These are phyloP conservation scores for Ramphastos sulfuratus DNA, from an alignment of 2,113 vertebrate species.

Conservation along the genomic window DNA sequence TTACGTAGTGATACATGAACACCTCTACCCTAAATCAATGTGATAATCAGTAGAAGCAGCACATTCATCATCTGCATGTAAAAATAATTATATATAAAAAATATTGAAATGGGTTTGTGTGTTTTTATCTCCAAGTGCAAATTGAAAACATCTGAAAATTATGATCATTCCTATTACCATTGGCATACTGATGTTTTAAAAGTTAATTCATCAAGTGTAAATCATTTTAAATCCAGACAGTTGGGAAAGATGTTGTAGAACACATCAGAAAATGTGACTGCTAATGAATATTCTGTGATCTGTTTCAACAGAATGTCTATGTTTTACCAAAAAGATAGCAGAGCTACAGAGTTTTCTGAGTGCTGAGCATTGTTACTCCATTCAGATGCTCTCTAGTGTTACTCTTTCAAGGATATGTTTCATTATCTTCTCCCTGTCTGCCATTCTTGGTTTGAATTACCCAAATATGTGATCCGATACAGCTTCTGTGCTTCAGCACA, in stretches of 20 bases:
- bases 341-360: constrained; percentile 42
- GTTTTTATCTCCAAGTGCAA: constrained; percentile 45
- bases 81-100: not conserved
- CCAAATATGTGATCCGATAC: not conserved
- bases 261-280: constrained; percentile 22
- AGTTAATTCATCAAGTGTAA: constrained; percentile 13
- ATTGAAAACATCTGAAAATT: constrained; percentile 56
- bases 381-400: constrained; percentile 56
- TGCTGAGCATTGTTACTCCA: constrained; percentile 45
- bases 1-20: constrained; percentile 12
- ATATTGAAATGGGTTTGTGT: constrained; percentile 22
- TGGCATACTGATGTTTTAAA: constrained; percentile 22
- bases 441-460: constrained; percentile 27
- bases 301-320: constrained; percentile 26
- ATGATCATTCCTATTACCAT: not conserved
- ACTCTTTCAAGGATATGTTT: constrained; percentile 64
- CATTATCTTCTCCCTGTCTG: constrained; percentile 51
- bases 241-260: not conserved
- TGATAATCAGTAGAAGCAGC: constrained; percentile 30
- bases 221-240: constrained; percentile 20
- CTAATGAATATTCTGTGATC: constrained; percentile 8
- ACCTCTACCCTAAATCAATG: constrained; percentile 1
- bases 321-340: constrained; percentile 42
- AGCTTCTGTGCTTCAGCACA: not conserved
- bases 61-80: constrained; percentile 15